Evolutionary conservation across 2,113 vertebrate species (phyloP).

Genomic region (Garra rufa): DNA sequence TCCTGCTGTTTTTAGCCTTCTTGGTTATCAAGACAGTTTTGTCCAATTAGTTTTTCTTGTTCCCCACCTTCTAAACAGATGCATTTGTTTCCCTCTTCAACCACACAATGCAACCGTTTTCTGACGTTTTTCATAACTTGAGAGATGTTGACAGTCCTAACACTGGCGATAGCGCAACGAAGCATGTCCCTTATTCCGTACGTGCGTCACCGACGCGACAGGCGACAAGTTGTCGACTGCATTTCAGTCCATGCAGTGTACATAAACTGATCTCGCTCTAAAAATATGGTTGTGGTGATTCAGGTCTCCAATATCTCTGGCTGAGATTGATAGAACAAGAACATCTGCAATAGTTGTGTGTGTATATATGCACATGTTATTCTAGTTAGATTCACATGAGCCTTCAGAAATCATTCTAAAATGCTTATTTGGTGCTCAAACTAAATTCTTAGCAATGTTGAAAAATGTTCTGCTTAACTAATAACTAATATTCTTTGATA

Average conservation of each 20-base stretch:
- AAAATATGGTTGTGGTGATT: slow-evolving; percentile 23
- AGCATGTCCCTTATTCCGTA: background rate
- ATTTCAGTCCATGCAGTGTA: background rate
- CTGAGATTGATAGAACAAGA: slow-evolving; percentile 13
- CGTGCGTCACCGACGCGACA: background rate
- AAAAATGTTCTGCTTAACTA: background rate
- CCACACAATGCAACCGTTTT: background rate
- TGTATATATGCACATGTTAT: background rate
- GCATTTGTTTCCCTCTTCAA: background rate
- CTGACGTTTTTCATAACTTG: background rate
- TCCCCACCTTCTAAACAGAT: background rate
- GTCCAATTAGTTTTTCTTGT: background rate
- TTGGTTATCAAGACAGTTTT: background rate
- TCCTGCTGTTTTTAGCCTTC: background rate
- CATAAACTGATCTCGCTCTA: background rate
- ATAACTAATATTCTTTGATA: background rate
- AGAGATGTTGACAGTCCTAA: background rate
- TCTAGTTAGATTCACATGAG: background rate
- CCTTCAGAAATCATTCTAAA: background rate
- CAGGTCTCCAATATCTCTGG: background rate
- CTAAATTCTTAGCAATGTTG: background rate
- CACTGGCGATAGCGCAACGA: background rate
- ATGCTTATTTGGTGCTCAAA: background rate
- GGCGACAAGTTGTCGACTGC: background rate
- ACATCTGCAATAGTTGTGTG: background rate